Percentiles rank a stretch among this genome's conserved stretches.
These are phyloP conservation scores for Pelusios castaneus DNA, from an alignment of 2,113 vertebrate species.

Conservation along the genomic window DNA sequence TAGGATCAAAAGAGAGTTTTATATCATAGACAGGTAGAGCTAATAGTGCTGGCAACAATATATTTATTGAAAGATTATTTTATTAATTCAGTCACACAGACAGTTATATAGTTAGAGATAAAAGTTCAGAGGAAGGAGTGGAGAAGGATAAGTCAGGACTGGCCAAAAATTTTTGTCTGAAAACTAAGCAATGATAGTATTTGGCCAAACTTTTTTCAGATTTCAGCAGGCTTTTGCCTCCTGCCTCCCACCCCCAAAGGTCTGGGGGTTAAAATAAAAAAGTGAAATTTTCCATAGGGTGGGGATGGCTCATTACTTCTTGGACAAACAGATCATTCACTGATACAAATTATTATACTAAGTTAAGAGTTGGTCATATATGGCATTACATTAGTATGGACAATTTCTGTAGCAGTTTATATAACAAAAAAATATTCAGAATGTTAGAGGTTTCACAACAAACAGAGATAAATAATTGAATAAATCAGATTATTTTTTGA, in stretches of 20 bases:
- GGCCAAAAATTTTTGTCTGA: neutral
- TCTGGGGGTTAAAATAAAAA: too few relatives aligned
- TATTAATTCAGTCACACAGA: neutral
- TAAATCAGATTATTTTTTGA: neutral
- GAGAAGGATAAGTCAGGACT: neutral
- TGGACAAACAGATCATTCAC: neutral
- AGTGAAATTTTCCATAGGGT: neutral
- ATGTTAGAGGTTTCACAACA: neutral
- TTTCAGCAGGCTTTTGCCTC: neutral
- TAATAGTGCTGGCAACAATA: neutral
- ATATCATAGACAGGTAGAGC: neutral
- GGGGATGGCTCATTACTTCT: neutral
- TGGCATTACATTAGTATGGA: neutral
- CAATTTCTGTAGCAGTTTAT: neutral
- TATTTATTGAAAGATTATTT: neutral
- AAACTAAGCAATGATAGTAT: neutral
- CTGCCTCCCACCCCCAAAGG: too few relatives aligned
- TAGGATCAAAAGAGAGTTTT: neutral
- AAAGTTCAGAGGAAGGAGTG: neutral
- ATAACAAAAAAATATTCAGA: fast-evolving
- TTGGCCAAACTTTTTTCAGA: neutral
- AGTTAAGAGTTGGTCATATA: neutral
- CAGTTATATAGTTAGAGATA: neutral
- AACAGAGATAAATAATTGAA: neutral
- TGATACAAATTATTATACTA: neutral